A percentile compares a stretch with the other conserved stretches of the same genome.
phyloP scores from a whole-genome alignment of 2,888 invertebrate species.

The Laspeyria flexula region DNA sequence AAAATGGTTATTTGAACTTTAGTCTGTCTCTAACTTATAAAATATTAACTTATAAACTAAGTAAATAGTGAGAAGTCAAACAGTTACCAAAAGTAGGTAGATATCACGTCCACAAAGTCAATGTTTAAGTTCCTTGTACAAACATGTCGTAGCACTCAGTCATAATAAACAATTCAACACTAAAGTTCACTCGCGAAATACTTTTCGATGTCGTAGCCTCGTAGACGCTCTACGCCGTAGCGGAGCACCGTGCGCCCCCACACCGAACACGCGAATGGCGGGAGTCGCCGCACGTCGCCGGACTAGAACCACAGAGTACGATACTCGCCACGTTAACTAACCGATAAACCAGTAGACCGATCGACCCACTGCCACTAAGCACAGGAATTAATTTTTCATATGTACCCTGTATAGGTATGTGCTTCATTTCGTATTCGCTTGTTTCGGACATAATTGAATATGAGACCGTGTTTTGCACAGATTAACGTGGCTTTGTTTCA shows the following conservation, averaged over 20 bases:
- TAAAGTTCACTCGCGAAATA: slow-evolving; percentile 56
- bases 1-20: too few species aligned
- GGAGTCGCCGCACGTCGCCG: slow-evolving; percentile 33
- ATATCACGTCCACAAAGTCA: slow-evolving; percentile 14
- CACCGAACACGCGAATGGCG: slow-evolving; percentile 65
- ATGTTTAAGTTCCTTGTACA: slow-evolving; percentile 32
- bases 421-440: slow-evolving; percentile 53
- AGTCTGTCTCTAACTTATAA: too few species aligned
- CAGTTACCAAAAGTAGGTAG: slow-evolving; percentile 14
- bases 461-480: slow-evolving; percentile 55
- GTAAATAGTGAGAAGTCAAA: background rate
- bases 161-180: slow-evolving; percentile 42
- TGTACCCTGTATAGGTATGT: slow-evolving; percentile 29
- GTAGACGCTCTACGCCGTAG: slow-evolving; percentile 64
- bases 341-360: slow-evolving; percentile 33
- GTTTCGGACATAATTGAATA: slow-evolving; percentile 62
- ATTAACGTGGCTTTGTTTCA: slow-evolving; percentile 61
- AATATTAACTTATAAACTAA: background rate
- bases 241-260: slow-evolving; percentile 64
- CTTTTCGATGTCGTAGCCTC: slow-evolving; percentile 50
- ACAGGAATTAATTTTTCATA: slow-evolving; percentile 28
- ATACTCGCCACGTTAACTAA: slow-evolving; percentile 22
- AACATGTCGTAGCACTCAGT: slow-evolving; percentile 42
- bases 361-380: slow-evolving; percentile 34
- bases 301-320: slow-evolving; percentile 35